Base-by-base conservation (phyloP, 30 jellyfish, hydroid and myxozoan genomes). In the Aurelia aurita region DNA sequence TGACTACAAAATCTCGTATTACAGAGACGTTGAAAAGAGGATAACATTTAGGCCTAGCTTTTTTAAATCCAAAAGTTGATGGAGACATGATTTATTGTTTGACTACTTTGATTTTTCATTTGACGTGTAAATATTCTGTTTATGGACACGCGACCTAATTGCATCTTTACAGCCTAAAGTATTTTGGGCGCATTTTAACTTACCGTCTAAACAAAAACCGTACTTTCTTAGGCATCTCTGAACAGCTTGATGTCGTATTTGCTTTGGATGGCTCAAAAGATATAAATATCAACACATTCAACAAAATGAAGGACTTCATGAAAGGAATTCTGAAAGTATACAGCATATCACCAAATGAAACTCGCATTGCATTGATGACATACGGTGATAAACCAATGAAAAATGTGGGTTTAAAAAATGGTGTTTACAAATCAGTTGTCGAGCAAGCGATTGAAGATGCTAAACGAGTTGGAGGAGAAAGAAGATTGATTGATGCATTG, bases 231-330 rank as follows among this genome's bases (percentile, higher is more conserved):
- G n/a, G n/a, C n/a, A n/a, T n/a, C n/a, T 34, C 7, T 34, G 46
- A 3, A 34, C 7, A 34, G 46, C 46, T 34, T 34, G 46, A 3
- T 34, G 2, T 88, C n/a, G 88, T 79, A 1, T 88, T 94, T 79
- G 88, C 96, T 31, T 29, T 94, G 78, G 99, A 94, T 59, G 87
- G 95, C 62, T 88, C 99, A 15, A 58, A 46, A 15, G 62, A 25
- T 9, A 89, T 88, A 16, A 10, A 77, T 0, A 26, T 2, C n/a
- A 12, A 10, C 5, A 39, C 78, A 14, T 85, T 88, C 82, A 19
- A 65, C 5, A 66, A 34, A 27, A 63, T 90, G 84, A 74, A 74
- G 27, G 82, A 69, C 4, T 93, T 87, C 53, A 70, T 75, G 15
- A 26, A 67, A 31, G 98, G 96, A 14, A 22, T 87, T 3, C 27